Evolutionary conservation across 2,888 invertebrate species (phyloP).

Genomic region (Brassicogethes aeneus): DNA sequence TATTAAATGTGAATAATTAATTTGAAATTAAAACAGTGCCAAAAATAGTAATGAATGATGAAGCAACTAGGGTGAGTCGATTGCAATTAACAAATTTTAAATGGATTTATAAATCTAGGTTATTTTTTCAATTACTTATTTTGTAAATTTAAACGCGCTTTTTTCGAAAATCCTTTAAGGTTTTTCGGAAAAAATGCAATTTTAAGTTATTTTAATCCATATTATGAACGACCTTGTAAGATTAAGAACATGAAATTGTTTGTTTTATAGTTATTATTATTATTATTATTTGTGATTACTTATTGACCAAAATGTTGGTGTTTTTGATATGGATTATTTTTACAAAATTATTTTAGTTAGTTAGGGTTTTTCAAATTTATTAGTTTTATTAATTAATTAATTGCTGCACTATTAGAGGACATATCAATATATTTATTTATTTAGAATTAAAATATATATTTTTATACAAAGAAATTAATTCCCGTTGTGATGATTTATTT

Average conservation of each 20-base stretch:
- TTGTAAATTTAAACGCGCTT: constrained; percentile 1
- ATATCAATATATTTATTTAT: constrained; percentile 23
- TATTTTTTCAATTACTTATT: constrained; percentile 8
- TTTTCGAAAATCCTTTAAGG: not conserved
- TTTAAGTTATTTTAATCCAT: not conserved
- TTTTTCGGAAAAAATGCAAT: not conserved
- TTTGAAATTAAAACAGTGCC: no score
- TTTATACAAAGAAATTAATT: constrained; percentile 7
- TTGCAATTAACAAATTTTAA: constrained; percentile 33
- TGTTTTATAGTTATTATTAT: constrained; percentile 3
- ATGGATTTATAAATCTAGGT: constrained; percentile 2
- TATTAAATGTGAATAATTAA: no score
- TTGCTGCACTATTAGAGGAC: constrained; percentile 18
- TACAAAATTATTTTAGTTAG: constrained; percentile 14
- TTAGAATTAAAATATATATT: constrained; percentile 13
- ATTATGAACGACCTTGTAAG: no score
- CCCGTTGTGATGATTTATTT: not conserved
- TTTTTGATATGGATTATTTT: not conserved
- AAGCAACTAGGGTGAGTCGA: constrained; percentile 17
- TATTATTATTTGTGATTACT: constrained; percentile 8
- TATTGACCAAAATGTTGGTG: not conserved
- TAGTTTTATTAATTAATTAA: constrained; percentile 4
- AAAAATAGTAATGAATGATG: not conserved
- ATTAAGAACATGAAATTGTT: constrained; percentile 1
- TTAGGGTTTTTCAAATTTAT: constrained; percentile 19